Evolutionary conservation across 92 coral and sea anemone genomes (phyloP), one percentile per base, ranked within the genome.

Genomic region (Chrysogorgia sp.): DNA sequence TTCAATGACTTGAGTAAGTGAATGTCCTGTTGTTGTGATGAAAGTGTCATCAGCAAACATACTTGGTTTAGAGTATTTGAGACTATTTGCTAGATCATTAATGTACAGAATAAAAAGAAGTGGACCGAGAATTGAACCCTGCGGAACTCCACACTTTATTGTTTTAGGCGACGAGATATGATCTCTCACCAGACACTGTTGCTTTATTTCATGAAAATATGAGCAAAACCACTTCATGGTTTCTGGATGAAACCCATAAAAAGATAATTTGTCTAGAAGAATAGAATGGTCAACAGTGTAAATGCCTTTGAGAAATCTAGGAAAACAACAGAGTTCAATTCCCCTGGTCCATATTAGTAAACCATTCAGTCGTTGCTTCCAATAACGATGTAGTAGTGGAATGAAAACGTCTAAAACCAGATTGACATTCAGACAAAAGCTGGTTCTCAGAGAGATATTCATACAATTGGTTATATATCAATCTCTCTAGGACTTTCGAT

Each of bases 11-110:
- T 58, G 20, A 1, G 17, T 28, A 8, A 37, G 33, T 3, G 63
- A 24, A 10, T 34, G 25, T 10, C 66, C 68, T 13, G 41, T 30
- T 28, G 47, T 58, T 10, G 45, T 34, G 30, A 58, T 58, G 34
- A 31, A 53, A 22, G 80, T 74, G 53, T 74, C 80, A 58, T 55
- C 80, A 10, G 80, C 80, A 35, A 74, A 74, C 52, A 74, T 29
- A 20, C 49, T 45, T 31, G 28, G 31, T 21, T 3, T 29, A 6
- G 80, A 55, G 40, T 34, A 0, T 22, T 10, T 52, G n/a, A 74
- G 47, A 58, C n/a, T n/a, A n/a, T n/a, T n/a, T n/a, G n/a, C n/a
- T n/a, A n/a, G n/a, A n/a, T n/a, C n/a, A n/a, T n/a, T n/a, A n/a
- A n/a, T n/a, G n/a, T n/a, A n/a, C n/a, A n/a, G 57, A 6, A 72